Base-by-base conservation (phyloP, 2,888 invertebrate species). In the Miltochrista miniata region DNA sequence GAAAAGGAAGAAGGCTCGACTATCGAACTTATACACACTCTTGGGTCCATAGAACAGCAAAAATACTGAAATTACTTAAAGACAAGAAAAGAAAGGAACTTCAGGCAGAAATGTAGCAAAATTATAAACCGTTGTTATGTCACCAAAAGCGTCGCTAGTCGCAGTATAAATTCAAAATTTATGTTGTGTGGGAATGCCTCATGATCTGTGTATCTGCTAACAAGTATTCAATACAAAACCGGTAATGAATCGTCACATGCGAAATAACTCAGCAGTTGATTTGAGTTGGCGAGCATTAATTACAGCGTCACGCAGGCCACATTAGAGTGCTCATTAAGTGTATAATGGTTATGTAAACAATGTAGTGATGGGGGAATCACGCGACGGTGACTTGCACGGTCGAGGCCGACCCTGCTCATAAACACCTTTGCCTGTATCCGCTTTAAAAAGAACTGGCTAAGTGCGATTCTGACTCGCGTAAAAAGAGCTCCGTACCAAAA, bases 261-360 rank as follows among this genome's bases (percentile, higher is more conserved):
- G 42, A 40, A 56, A 60, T 58, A 46, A 56, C 43, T 57, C 56
- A 45, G 50, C 39, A 51, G 51, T 31, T 60, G 56, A 62, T 55
- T 56, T 60, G 55, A 51, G 65, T 57, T 64, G 53, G 64, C 59
- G 56, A 73, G 72, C 74, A 81, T 84, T 87, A 86, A 86, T 89
- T 87, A 85, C 74, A 70, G 64, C 67, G 76, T 79, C 83, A 81
- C 79, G 79, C 67, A 78, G 74, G 56, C 56, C 54, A 70, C 68
- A 83, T 85, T 83, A 85, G 75, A 72, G 74, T 72, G 61, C 78
- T 86, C 81, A 87, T 86, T 87, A 85, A 79, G 68, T 75, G 77
- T 71, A 74, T 87, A 86, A 86, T 84, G 72, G 72, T 68, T 78
- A 72, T 79, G 80, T 78, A 84, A 83, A 87, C 87, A 86, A 83